phyloP scores from a whole-genome alignment of 2,797 vertebrate species.

The Ceryle rudis region DNA sequence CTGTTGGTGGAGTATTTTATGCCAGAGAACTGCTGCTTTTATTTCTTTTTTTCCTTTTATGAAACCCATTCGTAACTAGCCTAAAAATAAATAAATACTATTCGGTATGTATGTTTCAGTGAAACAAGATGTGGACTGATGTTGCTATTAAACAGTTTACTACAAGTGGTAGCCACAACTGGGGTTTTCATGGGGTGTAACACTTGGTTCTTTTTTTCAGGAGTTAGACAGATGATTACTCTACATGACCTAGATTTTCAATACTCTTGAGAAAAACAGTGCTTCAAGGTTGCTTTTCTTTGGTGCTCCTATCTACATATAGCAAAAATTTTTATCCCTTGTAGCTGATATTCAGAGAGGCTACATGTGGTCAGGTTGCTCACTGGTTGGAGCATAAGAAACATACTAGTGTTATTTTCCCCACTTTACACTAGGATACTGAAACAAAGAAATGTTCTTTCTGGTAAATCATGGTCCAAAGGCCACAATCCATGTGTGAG shows the following conservation, averaged over 20 bases:
- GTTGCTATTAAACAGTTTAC: not conserved
- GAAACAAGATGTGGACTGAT: not conserved
- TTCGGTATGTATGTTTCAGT: not conserved
- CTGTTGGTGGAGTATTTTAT: not conserved
- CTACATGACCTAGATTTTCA: not conserved
- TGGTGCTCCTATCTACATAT: not conserved
- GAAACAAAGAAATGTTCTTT: not conserved
- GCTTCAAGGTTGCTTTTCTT: not conserved
- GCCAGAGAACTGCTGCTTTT: not conserved
- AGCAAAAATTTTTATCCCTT: not conserved
- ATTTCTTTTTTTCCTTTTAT: not conserved
- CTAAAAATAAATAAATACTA: not conserved
- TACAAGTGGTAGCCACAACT: not conserved
- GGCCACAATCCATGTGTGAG: not conserved
- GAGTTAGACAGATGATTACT: not conserved
- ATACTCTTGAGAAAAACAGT: not conserved
- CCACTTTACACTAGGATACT: not conserved
- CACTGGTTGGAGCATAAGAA: not conserved
- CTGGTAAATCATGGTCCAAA: not conserved
- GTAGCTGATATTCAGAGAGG: not conserved
- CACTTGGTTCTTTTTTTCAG: not conserved
- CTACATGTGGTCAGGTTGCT: not conserved
- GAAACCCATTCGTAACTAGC: not conserved
- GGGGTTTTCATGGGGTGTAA: not conserved
- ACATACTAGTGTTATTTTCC: not conserved